These are phyloP conservation scores for Ferdinandea cuprea DNA, from an alignment of 2,888 invertebrate genomes.

Conservation along the genomic window DNA sequence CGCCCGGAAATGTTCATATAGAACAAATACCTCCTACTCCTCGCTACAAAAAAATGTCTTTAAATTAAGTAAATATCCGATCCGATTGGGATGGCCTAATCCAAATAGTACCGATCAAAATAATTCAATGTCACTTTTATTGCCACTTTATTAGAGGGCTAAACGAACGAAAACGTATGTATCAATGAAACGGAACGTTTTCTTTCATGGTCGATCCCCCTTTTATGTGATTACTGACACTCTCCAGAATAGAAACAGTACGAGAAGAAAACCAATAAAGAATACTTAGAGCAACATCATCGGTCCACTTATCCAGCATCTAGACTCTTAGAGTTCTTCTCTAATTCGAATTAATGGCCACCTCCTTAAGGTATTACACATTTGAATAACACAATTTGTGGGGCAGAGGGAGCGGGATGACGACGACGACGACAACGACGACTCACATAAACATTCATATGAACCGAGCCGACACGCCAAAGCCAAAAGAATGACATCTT, in stretches of 20 bases:
- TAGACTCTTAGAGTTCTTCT: conserved; percentile 25
- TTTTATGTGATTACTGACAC: conserved; percentile 4
- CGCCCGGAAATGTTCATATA: too few species aligned
- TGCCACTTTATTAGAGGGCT: conserved; percentile 35
- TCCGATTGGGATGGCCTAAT: too few species aligned
- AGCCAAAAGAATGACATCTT: conserved; percentile 66
- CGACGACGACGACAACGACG: too few species aligned
- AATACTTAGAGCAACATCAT: conserved; percentile 63
- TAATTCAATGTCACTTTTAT: conserved; percentile 38
- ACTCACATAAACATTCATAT: too few species aligned
- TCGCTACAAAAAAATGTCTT: too few species aligned
- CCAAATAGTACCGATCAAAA: conserved; percentile 4
- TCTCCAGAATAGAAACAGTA: neutral
- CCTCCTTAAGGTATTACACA: conserved; percentile 49
- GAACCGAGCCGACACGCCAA: conserved; percentile 7
- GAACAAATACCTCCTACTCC: too few species aligned
- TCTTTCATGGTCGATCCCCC: neutral
- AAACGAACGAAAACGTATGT: neutral
- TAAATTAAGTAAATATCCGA: too few species aligned
- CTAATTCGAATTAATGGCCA: conserved; percentile 67
- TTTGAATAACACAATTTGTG: conserved; percentile 50
- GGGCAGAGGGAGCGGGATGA: neutral
- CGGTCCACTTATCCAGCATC: conserved; percentile 55
- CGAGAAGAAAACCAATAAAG: conserved; percentile 46
- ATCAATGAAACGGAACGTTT: conserved; percentile 12